phyloP scores from a whole-genome alignment of 2,797 vertebrate species.

The Pseudopleuronectes americanus region DNA sequence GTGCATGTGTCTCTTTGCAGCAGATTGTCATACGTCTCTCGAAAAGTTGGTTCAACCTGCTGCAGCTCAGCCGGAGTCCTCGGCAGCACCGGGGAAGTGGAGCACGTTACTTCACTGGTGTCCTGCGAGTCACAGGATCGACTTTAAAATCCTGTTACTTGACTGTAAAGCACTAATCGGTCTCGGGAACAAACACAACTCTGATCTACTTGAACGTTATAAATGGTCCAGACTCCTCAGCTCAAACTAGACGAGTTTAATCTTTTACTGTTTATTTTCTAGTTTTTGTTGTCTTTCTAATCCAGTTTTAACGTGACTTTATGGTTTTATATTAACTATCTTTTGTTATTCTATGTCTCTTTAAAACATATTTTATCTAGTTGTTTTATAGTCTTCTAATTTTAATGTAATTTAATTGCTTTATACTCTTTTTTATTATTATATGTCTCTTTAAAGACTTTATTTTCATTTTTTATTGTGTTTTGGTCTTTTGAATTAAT shows the following conservation, averaged over 20 bases:
- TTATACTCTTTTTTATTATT: no score
- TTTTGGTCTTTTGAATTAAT: no score
- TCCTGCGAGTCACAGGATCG: background rate
- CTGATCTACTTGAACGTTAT: background rate
- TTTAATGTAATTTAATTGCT: no score
- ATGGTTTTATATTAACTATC: background rate
- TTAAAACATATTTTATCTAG: no score
- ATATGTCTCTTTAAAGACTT: no score
- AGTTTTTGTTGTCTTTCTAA: background rate
- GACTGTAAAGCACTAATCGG: background rate
- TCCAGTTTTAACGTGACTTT: background rate
- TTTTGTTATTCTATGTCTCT: background rate
- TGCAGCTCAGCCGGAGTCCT: background rate
- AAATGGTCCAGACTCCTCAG: background rate
- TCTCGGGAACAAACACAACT: background rate
- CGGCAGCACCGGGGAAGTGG: background rate
- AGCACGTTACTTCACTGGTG: background rate
- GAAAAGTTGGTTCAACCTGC: background rate
- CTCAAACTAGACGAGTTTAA: background rate
- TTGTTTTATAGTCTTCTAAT: no score
- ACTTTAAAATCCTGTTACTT: constrained; percentile 4
- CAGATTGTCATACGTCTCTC: background rate
- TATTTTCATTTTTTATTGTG: no score
- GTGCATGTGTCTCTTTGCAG: background rate
- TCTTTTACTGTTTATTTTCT: background rate